Evolutionary conservation across 2,888 invertebrate species (phyloP).

Genomic region (Brachyptera putata): DNA sequence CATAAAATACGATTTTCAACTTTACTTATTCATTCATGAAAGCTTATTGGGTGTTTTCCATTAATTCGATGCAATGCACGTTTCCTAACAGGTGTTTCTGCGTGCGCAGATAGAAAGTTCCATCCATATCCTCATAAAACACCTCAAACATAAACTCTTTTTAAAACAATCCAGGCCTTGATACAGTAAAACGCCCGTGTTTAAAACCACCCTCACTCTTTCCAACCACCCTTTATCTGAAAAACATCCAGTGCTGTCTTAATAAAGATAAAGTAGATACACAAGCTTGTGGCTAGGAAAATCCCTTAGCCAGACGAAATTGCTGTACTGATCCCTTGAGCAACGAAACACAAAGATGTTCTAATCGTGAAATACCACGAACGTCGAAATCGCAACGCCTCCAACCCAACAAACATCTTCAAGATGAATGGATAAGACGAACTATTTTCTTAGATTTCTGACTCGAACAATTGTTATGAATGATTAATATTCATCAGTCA

Average conservation of each 20-base stretch:
- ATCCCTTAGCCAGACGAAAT: constrained; percentile 15
- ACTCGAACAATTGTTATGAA: constrained; percentile 5
- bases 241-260: constrained; percentile 17
- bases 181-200: no score
- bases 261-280: constrained; percentile 18
- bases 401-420: constrained; percentile 14
- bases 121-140: no score
- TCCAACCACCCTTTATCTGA: not conserved
- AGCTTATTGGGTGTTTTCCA: no score
- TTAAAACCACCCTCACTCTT: constrained; percentile 14
- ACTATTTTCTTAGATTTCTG: constrained; percentile 1
- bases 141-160: no score
- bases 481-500: constrained; percentile 12
- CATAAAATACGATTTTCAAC: no score
- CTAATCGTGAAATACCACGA: constrained; percentile 16
- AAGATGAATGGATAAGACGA: constrained; percentile 1
- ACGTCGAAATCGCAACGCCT: not conserved
- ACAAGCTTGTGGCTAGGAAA: constrained; percentile 8
- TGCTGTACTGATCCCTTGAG: constrained; percentile 8
- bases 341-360: constrained; percentile 16
- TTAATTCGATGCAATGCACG: no score
- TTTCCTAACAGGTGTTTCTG: no score
- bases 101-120: no score
- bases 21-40: no score
- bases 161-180: no score